phyloP scores from a whole-genome alignment of 2,113 vertebrate genomes.

The Pipra filicauda region DNA sequence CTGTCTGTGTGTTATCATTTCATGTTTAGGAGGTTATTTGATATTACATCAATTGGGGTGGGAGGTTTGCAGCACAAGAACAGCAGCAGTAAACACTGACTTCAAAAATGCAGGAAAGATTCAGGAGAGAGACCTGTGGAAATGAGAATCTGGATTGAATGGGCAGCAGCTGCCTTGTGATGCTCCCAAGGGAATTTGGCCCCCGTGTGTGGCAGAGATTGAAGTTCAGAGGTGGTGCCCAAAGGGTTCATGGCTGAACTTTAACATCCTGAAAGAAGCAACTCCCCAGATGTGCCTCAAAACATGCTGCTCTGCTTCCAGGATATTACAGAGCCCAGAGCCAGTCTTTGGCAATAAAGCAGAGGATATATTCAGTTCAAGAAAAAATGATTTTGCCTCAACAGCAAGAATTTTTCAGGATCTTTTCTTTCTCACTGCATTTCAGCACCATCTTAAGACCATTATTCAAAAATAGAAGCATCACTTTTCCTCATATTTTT shows the following conservation, averaged over 20 bases:
- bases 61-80: background rate
- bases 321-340: background rate
- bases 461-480: constrained; percentile 13
- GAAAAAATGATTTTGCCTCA: background rate
- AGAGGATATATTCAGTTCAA: background rate
- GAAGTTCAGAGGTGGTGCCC: background rate
- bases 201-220: background rate
- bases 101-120: background rate
- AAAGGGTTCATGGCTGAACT: background rate
- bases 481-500: background rate
- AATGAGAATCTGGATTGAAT: fast-evolving
- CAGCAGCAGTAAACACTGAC: background rate
- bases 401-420: background rate
- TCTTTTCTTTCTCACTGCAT: constrained; percentile 17
- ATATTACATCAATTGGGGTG: fast-evolving
- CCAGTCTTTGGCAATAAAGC: background rate
- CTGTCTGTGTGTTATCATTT: background rate
- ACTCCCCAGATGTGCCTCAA: background rate
- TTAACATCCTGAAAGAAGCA: background rate
- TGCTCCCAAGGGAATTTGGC: background rate
- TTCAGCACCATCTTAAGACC: constrained; percentile 46
- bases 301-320: background rate
- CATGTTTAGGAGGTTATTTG: background rate
- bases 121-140: background rate
- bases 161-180: background rate